A percentile compares a stretch with the other conserved stretches of the same genome.
Conservation (phyloP, 2,797 vertebrate genomes). For the Mergus octosetaceus region DNA sequence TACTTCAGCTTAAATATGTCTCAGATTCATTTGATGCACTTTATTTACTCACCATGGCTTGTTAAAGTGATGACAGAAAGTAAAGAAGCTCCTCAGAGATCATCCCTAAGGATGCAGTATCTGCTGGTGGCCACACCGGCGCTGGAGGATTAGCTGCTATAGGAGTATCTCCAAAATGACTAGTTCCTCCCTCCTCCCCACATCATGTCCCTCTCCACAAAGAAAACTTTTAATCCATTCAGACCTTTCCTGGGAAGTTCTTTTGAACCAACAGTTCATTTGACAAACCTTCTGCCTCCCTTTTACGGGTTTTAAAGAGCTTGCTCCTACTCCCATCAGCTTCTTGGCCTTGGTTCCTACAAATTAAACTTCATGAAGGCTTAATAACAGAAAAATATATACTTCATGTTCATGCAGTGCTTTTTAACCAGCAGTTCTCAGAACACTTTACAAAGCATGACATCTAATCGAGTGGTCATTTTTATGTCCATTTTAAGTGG, state of each 20-base stretch:
- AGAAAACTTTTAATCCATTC: slow-evolving; percentile 27
- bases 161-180: neutral
- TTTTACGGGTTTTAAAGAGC: neutral
- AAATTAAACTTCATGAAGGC: neutral
- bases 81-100: slow-evolving; percentile 24
- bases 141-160: slow-evolving; percentile 10
- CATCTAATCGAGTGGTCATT: neutral
- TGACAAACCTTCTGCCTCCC: neutral
- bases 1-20: slow-evolving; percentile 22
- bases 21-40: slow-evolving; percentile 3
- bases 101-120: slow-evolving; percentile 11
- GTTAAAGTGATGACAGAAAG: slow-evolving; percentile 21
- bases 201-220: neutral
- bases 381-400: neutral
- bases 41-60: neutral
- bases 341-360: neutral
- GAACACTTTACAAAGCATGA: slow-evolving; percentile 9
- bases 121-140: neutral
- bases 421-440: slow-evolving; percentile 15
- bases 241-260: neutral
- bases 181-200: neutral
- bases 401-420: neutral
- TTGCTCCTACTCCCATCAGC: neutral
- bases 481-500: neutral
- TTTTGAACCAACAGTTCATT: neutral